Percentiles rank a stretch among this genome's conserved stretches.
phyloP scores from a whole-genome alignment of 2,797 vertebrate species.

The Falco novaeseelandiae region DNA sequence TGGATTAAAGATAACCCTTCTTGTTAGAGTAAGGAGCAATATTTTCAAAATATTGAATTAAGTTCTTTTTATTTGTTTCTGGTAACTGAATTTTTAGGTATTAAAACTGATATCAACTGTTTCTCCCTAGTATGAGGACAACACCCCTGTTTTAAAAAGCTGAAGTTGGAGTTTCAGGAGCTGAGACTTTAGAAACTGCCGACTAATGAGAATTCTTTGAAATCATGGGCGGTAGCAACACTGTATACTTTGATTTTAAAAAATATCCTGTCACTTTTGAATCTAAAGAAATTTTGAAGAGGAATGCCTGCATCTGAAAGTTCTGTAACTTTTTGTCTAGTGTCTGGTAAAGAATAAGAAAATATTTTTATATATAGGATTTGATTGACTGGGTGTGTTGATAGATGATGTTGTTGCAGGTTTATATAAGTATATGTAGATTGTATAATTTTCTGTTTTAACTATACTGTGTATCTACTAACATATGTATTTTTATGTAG shows the following conservation, averaged over 20 bases:
- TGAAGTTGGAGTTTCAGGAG: background rate
- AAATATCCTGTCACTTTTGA: background rate
- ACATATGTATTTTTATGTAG: constrained; percentile 68
- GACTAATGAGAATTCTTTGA: background rate
- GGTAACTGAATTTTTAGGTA: background rate
- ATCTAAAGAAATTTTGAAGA: background rate
- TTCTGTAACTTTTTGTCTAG: constrained; percentile 35
- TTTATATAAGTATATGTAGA: constrained; percentile 52
- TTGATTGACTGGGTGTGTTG: constrained; percentile 52
- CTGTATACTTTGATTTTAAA: background rate
- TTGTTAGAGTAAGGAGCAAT: background rate
- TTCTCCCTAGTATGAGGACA: background rate
- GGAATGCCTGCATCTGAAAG: background rate
- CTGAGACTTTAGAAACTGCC: background rate
- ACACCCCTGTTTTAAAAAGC: background rate
- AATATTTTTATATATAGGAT: constrained; percentile 28
- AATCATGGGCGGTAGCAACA: background rate
- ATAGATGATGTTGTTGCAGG: constrained; percentile 33
- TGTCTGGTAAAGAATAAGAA: constrained; percentile 31
- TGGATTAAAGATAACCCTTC: background rate
- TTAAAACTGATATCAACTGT: background rate
- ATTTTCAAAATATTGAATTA: background rate
- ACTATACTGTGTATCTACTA: constrained; percentile 59
- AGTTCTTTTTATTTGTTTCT: background rate
- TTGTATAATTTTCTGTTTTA: constrained; percentile 59